Evolutionary conservation across 2,888 invertebrate genomes (phyloP), one percentile per base, ranked within the genome.

Genomic region (Saturnia pavonia): DNA sequence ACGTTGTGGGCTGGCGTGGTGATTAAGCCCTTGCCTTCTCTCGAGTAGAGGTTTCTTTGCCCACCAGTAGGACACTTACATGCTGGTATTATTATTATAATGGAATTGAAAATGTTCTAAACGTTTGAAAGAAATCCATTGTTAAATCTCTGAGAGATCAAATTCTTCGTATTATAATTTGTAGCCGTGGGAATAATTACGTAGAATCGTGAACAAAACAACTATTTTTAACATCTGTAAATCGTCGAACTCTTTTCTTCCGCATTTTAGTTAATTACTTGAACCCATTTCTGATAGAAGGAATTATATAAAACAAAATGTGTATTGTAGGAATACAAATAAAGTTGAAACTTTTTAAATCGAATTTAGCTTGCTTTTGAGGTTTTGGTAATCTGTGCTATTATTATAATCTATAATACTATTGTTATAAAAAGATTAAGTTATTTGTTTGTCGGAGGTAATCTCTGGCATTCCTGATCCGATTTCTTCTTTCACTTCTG

Each of bases 201-300:
- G 34, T 34, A 27, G 25, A 12, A 60, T 60, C 27, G 57, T 60
- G 14, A 60, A 60, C 27, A 60, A 60, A 60, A 60, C 25, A 14
- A 60, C 27, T 60, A 60, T 12, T 27, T 51, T 60, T 60, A 60
- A 60, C 57, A 60, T 60, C 27, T 60, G 57, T 60, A 14, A 60
- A 14, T 60, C 57, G 57, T 60, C 57, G 57, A 60, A 60, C 57
- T 60, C 57, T 60, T 60, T 60, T 60, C 57, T 60, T 60, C 57
- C 57, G 57, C 57, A 22, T 25, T 51, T 57, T 57, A 27, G 14
- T 25, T 57, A 57, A 57, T 57, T 57, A 57, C 14, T 12, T 14
- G 25, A 14, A 25, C 25, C 12, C 4, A 57, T 57, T 57, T 57
- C 25, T 11, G 14, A 25, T 14, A 0, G 12, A 57, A n/a, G n/a